These are phyloP conservation scores for Sinhomidia bicolor DNA, from an alignment of 2,888 invertebrate species.

Conservation along the genomic window DNA sequence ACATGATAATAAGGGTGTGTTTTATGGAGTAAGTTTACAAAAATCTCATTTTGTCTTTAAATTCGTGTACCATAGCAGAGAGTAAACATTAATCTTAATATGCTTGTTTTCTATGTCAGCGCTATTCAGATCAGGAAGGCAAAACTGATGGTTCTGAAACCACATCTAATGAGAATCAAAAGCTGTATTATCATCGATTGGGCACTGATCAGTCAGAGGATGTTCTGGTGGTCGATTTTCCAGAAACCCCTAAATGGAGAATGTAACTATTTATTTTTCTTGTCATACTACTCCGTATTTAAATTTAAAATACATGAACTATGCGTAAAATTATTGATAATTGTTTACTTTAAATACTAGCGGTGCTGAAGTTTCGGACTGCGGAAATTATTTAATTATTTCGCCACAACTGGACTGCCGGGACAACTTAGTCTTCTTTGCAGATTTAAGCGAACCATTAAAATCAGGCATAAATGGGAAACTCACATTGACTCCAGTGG, in stretches of 20 bases:
- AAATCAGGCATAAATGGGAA: slow-evolving; percentile 83
- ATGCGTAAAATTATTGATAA: not conserved
- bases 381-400: slow-evolving; percentile 94
- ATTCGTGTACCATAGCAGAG: not conserved
- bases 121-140: slow-evolving; percentile 90
- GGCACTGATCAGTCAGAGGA: slow-evolving; percentile 94
- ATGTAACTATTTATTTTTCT: slow-evolving; percentile 85
- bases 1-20: slow-evolving; percentile 96
- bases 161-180: slow-evolving; percentile 92
- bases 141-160: slow-evolving; percentile 97
- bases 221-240: slow-evolving; percentile 93
- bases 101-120: slow-evolving; percentile 83
- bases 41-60: not conserved
- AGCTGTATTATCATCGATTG: slow-evolving; percentile 94
- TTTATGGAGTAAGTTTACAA: slow-evolving; percentile 88
- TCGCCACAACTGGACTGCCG: slow-evolving; percentile 93
- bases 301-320: not conserved
- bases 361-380: slow-evolving; percentile 92
- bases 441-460: slow-evolving; percentile 85
- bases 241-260: slow-evolving; percentile 93
- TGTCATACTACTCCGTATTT: slow-evolving; percentile 5
- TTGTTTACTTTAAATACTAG: slow-evolving; percentile 82
- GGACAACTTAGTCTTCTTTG: slow-evolving; percentile 94
- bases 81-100: slow-evolving; percentile 31
- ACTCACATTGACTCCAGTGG: slow-evolving; percentile 89